These are phyloP conservation scores for Tetranychus cinnabarinus DNA, from an alignment of 1,140 invertebrate species.

Conservation along the genomic window DNA sequence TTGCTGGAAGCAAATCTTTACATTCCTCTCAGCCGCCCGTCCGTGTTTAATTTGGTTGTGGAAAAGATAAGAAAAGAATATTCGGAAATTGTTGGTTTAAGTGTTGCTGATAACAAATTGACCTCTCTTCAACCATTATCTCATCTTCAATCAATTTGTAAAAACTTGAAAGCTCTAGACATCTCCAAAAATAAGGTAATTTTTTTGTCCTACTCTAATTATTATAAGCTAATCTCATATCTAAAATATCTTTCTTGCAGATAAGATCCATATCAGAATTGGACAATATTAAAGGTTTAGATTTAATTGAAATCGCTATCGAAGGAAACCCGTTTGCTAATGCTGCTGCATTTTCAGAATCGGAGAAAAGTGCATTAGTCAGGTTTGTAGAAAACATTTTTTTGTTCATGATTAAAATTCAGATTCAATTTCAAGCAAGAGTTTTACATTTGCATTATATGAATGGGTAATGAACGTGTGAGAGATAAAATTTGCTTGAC, in stretches of 20 bases:
- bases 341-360: neutral
- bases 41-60: neutral
- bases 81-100: constrained; percentile 49
- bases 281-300: neutral
- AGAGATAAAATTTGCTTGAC: too few species aligned
- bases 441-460: too few species aligned
- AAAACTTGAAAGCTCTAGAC: constrained; percentile 50
- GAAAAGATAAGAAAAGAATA: constrained; percentile 49
- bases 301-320: neutral
- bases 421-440: too few species aligned
- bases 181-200: constrained; percentile 55
- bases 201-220: neutral
- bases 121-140: constrained; percentile 37
- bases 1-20: neutral
- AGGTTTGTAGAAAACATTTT: neutral
- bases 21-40: neutral
- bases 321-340: neutral
- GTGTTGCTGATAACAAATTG: constrained; percentile 57
- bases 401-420: neutral
- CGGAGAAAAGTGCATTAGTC: neutral
- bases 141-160: constrained; percentile 33
- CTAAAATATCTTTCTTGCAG: neutral
- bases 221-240: neutral
- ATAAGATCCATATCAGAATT: neutral
- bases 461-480: too few species aligned